phyloP scores from a whole-genome alignment of 2,797 vertebrate genomes.

The Coendou prehensilis region DNA sequence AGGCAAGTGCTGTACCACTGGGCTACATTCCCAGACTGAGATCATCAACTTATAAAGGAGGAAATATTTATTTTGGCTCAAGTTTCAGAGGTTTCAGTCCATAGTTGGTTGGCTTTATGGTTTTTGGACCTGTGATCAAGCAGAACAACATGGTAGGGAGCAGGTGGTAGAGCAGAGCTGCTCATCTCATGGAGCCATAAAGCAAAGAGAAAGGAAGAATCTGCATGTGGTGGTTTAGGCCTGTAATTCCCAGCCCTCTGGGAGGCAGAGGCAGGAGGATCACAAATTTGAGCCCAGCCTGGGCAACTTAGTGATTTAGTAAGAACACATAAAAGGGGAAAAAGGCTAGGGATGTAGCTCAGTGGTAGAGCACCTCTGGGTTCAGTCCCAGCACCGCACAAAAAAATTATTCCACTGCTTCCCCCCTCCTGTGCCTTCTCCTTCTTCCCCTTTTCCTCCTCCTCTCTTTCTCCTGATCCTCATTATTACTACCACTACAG shows the following conservation, averaged over 20 bases:
- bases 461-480: not conserved
- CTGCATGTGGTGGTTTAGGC: not conserved
- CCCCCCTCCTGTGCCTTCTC: not conserved
- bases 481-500: not conserved
- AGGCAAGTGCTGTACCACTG: not conserved
- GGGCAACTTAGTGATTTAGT: not conserved
- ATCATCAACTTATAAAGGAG: not conserved
- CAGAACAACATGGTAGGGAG: not conserved
- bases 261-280: not conserved
- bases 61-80: not conserved
- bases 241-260: not conserved
- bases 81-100: not conserved
- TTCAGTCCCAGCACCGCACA: not conserved
- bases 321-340: not conserved
- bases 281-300: not conserved
- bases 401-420: not conserved
- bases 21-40: not conserved
- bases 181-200: not conserved
- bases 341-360: not conserved
- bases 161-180: not conserved
- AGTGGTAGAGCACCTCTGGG: not conserved
- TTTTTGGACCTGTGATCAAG: not conserved
- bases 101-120: not conserved
- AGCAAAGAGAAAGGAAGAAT: not conserved
- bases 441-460: rapidly evolving